Evolutionary conservation across 2,113 vertebrate genomes (phyloP).

Genomic region (Pterocles burchelli): DNA sequence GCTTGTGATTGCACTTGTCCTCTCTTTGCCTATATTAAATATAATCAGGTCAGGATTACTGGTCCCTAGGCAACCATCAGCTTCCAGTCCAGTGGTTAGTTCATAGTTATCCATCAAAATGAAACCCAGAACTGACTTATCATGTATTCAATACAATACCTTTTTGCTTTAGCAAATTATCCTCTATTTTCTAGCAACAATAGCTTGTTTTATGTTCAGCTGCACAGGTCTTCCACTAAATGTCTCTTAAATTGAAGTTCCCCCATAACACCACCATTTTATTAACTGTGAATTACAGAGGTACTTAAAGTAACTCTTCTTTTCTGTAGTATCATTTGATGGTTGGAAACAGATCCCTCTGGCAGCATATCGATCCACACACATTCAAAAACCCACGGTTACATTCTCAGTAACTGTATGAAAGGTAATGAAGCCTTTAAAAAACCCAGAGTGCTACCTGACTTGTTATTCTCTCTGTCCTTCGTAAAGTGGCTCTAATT

Average conservation of each 20-base stretch:
- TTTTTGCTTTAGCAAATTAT: conserved; percentile 30
- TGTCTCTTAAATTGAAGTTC: conserved; percentile 27
- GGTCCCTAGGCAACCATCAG: conserved; percentile 36
- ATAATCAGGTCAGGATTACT: conserved; percentile 25
- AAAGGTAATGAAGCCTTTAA: conserved; percentile 35
- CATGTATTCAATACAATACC: neutral
- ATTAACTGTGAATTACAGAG: conserved; percentile 57
- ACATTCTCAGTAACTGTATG: neutral
- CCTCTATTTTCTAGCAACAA: conserved; percentile 42
- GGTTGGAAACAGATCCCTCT: conserved; percentile 1
- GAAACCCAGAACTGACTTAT: neutral
- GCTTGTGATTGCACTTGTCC: neutral
- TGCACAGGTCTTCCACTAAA: conserved; percentile 21
- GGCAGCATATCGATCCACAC: neutral
- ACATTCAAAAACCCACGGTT: neutral
- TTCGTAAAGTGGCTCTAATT: neutral
- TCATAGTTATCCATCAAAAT: conserved; percentile 24
- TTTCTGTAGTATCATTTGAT: neutral
- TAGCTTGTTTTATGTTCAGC: conserved; percentile 40
- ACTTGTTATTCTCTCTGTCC: neutral
- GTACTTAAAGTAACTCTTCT: conserved; percentile 29
- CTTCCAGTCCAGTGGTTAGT: conserved; percentile 17
- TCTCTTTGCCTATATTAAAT: conserved; percentile 19
- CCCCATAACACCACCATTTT: conserved; percentile 31
- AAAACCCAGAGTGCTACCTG: neutral